Evolutionary conservation across 2,113 vertebrate species (phyloP).

Genomic region (Corvus hawaiiensis): DNA sequence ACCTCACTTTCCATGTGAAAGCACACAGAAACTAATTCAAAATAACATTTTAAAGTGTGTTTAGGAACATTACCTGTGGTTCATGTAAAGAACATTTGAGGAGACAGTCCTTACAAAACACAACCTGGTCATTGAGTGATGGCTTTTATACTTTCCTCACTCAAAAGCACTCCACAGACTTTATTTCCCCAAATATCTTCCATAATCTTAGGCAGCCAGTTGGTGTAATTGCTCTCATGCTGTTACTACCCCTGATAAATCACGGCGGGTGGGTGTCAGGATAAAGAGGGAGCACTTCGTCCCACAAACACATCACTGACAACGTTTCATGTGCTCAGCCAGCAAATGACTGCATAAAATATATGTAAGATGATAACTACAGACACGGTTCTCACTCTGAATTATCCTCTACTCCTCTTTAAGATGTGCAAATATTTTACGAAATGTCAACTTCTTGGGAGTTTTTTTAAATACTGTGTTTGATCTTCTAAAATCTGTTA

Average conservation of each 20-base stretch:
- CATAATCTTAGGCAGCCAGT: not conserved
- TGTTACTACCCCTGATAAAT: not conserved
- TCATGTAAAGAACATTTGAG: not conserved
- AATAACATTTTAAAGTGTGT: not conserved
- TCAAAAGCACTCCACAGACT: not conserved
- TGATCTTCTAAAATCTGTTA: not conserved
- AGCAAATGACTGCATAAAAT: not conserved
- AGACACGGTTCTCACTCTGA: not conserved
- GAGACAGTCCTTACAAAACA: not conserved
- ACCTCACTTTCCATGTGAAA: not conserved
- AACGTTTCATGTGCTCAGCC: not conserved
- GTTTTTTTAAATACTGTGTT: not conserved
- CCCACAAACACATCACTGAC: not conserved
- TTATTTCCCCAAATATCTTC: not conserved
- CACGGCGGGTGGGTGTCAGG: fast-evolving
- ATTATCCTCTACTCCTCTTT: not conserved
- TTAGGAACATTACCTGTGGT: not conserved
- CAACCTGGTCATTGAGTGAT: not conserved
- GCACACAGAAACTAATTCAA: not conserved
- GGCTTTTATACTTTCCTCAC: not conserved
- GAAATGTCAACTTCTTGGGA: not conserved
- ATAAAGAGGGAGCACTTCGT: not conserved
- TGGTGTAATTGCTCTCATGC: not conserved
- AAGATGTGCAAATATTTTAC: not conserved
- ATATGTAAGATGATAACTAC: not conserved